These are phyloP conservation scores for Ennomos fuscantarius DNA, from an alignment of 2,888 invertebrate species.

Conservation along the genomic window DNA sequence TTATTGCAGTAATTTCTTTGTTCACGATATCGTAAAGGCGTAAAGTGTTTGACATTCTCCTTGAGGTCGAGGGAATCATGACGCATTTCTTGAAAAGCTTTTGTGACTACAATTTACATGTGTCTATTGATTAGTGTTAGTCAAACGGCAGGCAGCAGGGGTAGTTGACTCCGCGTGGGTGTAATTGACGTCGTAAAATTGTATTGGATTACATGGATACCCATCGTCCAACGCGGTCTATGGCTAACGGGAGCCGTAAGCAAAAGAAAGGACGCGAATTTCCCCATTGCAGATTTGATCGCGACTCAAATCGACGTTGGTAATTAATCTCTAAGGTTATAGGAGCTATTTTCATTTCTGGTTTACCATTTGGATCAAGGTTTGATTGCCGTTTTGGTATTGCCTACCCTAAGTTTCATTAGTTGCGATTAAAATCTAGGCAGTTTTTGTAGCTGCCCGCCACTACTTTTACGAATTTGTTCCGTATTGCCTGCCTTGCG, in stretches of 20 bases:
- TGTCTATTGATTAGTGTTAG: conserved; percentile 56
- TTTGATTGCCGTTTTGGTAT: conserved; percentile 14
- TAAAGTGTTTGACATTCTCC: conserved; percentile 47
- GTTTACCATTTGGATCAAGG: conserved; percentile 16
- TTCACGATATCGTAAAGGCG: conserved; percentile 32
- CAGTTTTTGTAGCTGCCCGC: too few relatives aligned
- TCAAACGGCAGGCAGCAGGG: conserved; percentile 48
- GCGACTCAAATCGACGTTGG: conserved; percentile 6
- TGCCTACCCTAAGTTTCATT: not conserved
- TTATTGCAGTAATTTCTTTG: conserved; percentile 25
- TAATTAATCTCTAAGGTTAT: too few relatives aligned
- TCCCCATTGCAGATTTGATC: not conserved
- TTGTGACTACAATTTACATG: conserved; percentile 26
- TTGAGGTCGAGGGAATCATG: conserved; percentile 37
- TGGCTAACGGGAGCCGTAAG: conserved; percentile 36
- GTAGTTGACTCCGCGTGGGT: conserved; percentile 56
- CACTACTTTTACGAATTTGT: too few relatives aligned
- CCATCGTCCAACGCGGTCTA: conserved; percentile 38
- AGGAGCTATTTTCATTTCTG: conserved; percentile 1
- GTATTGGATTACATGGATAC: conserved; percentile 57
- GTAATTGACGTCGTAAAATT: conserved; percentile 47
- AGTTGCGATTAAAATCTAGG: too few relatives aligned
- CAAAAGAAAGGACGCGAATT: conserved; percentile 22
- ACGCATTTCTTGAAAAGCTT: conserved; percentile 45
- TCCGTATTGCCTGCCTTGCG: not conserved